Conservation (phyloP, 1,140 invertebrate genomes). For the Muscidifurax raptorellus region DNA sequence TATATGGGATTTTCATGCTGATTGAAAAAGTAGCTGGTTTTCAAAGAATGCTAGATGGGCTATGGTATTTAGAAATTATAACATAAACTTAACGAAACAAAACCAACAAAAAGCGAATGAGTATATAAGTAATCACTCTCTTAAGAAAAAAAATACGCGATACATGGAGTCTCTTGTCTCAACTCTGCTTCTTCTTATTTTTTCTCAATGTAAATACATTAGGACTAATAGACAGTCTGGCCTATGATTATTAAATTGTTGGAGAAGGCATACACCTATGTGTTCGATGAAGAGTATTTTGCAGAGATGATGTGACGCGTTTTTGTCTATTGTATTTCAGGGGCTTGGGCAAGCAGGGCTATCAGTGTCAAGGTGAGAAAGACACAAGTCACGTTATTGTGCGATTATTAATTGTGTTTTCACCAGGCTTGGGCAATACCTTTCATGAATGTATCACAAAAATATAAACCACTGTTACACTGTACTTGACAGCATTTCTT, state of each 20-base stretch:
- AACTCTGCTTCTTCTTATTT: conserved; percentile 38
- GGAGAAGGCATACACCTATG: conserved; percentile 67
- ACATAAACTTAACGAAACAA: not conserved
- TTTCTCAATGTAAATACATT: conserved; percentile 29
- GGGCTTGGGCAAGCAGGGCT: conserved; percentile 99
- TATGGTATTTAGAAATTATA: not conserved
- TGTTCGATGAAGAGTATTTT: conserved; percentile 67
- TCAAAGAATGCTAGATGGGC: conserved; percentile 6
- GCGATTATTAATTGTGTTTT: conserved; percentile 64
- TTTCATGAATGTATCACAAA: conserved; percentile 59
- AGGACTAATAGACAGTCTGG: conserved; percentile 51
- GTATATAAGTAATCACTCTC: not conserved
- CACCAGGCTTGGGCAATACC: conserved; percentile 50
- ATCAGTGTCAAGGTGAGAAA: conserved; percentile 99
- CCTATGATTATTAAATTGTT: conserved; percentile 58
- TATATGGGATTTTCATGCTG: conserved; percentile 8
- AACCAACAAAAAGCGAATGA: not conserved
- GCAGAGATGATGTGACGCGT: conserved; percentile 73
- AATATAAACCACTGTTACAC: not conserved
- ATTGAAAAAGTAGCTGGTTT: conserved; percentile 1
- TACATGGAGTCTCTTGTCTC: conserved; percentile 13
- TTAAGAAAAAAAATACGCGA: not conserved
- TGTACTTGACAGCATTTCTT: not conserved
- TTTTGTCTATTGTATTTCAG: conserved; percentile 84
- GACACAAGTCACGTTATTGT: conserved; percentile 76